Conservation (phyloP, 2,797 vertebrate species). For the Gastrophryne carolinensis region DNA sequence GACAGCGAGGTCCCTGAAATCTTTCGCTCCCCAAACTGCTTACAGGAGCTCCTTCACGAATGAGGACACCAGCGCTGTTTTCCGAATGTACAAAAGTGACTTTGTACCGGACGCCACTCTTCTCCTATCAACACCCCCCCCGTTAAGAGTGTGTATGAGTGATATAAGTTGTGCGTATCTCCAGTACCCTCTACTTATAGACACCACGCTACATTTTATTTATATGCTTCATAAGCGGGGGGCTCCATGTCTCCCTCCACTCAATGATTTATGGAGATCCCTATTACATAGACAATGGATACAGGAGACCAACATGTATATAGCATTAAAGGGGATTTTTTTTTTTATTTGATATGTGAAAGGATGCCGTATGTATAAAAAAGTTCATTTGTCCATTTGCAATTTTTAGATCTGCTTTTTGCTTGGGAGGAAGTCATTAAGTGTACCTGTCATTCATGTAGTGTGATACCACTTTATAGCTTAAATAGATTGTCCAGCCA, state of each 20-base stretch:
- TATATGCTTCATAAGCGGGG: conserved; percentile 59
- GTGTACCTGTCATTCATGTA: neutral
- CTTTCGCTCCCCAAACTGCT: conserved; percentile 99
- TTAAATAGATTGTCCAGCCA: too few species aligned
- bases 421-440: neutral
- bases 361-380: neutral
- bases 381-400: conserved; percentile 9
- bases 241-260: conserved; percentile 68
- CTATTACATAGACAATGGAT: conserved; percentile 63
- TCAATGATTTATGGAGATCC: conserved; percentile 68
- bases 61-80: conserved; percentile 80
- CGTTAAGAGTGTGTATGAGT: conserved; percentile 60
- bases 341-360: conserved; percentile 27
- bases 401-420: conserved; percentile 11
- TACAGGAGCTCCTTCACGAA: conserved; percentile 98
- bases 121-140: conserved; percentile 74
- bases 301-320: conserved; percentile 75
- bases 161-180: conserved; percentile 70
- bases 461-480: too few species aligned
- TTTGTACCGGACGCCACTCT: conserved; percentile 68
- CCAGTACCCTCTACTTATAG: conserved; percentile 66
- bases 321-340: conserved; percentile 77
- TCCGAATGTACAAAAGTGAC: conserved; percentile 89
- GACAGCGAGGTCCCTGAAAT: conserved; percentile 98
- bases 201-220: conserved; percentile 59